Base-by-base conservation (phyloP, 2,113 vertebrate genomes). In the Alosa alosa region DNA sequence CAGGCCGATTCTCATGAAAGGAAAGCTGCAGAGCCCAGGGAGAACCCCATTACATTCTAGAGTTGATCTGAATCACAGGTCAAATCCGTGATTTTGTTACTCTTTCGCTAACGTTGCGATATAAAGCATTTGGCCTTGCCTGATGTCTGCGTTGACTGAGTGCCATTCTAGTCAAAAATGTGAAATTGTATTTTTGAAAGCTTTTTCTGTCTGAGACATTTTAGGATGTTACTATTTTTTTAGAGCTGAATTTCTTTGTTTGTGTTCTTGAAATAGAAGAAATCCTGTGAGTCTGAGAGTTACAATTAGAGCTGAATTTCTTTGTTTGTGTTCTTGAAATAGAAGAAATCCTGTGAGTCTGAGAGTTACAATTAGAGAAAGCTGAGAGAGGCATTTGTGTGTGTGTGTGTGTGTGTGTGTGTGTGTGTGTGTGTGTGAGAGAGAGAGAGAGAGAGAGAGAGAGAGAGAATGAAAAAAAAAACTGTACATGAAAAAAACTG, bases 281-380 rank as follows among this genome's bases (percentile, higher is more conserved):
- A 68, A 68, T 31, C 60, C 60, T 68, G 25, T 25, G 6, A 68
- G n/a, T 9, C n/a, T 25, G 64, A 68, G 22, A 25, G 64, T 31
- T 68, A 68, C 64, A 68, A 25, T 68, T 68, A 68, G 64, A 82
- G 39, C n/a, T n/a, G 52, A 55, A 55, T 55, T 2, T 17, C 52
- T 55, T 55, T 64, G 4, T 72, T 72, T 31, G 10, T 31, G 31
- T 36, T 10, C 25, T 72, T 72, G 64, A 36, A 25, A 31, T 18
- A 36, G 25, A 68, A 11, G 22, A 25, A 68, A 68, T 31, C 60
- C 60, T 68, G 25, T 25, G 6, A 68, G n/a, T 9, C n/a, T 25
- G 64, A 68, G 22, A 25, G 64, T 31, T 68, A 68, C 64, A 68
- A 25, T 68, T 68, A 68, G 64, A 82, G 39, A 49, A 52, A 86